phyloP scores from a whole-genome alignment of 1,140 invertebrate genomes.

The Andricus grossulariae region DNA sequence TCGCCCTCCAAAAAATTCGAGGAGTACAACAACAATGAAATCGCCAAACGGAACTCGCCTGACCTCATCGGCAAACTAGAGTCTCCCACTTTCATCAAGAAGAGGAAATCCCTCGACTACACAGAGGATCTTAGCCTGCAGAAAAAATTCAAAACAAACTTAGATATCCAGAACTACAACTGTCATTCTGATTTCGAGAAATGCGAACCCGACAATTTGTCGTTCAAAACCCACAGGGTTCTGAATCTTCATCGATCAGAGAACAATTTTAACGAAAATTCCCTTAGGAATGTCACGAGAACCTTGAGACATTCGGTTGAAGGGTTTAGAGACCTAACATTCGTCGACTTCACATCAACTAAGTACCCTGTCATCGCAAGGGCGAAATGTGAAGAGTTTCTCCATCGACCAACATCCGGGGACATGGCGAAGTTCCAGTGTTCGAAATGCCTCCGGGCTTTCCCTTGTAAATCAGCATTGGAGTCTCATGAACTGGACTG shows the following conservation, averaged over 20 bases:
- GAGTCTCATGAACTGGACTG: slow-evolving; percentile 82
- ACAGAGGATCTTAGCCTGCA: slow-evolving; percentile 40
- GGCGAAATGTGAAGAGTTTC: slow-evolving; percentile 82
- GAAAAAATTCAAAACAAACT: slow-evolving; percentile 46
- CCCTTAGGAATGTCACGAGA: slow-evolving; percentile 12
- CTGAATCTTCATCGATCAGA: slow-evolving; percentile 82
- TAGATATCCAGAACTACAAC: not conserved
- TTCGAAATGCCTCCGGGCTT: slow-evolving; percentile 82
- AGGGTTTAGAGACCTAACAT: slow-evolving; percentile 86
- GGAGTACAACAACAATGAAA: slow-evolving; percentile 72
- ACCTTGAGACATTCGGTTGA: slow-evolving; percentile 12
- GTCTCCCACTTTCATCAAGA: slow-evolving; percentile 44
- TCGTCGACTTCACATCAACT: slow-evolving; percentile 85
- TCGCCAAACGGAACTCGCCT: slow-evolving; percentile 65
- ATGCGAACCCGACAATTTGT: slow-evolving; percentile 77
- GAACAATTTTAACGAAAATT: slow-evolving; percentile 75
- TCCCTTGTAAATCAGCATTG: slow-evolving; percentile 84
- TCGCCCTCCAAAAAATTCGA: slow-evolving; percentile 69
- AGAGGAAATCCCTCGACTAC: slow-evolving; percentile 58
- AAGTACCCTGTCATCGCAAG: slow-evolving; percentile 88
- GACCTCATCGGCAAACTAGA: slow-evolving; percentile 50
- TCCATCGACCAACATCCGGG: slow-evolving; percentile 79
- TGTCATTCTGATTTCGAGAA: slow-evolving; percentile 81
- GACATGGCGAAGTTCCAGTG: slow-evolving; percentile 83
- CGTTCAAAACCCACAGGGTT: slow-evolving; percentile 83